phyloP scores from a whole-genome alignment of 2,797 vertebrate genomes.

The Taenioides sp. region DNA sequence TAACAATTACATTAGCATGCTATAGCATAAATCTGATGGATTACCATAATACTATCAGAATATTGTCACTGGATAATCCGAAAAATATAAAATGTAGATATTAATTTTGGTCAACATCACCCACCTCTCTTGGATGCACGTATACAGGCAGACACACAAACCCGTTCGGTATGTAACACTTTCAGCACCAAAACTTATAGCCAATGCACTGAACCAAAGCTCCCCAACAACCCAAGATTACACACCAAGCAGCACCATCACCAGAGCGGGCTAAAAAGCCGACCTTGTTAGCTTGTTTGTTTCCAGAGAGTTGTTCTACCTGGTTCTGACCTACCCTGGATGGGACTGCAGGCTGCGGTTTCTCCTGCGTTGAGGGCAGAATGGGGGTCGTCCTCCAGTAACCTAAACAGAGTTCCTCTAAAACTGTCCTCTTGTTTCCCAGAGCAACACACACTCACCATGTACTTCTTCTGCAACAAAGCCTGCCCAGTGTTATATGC shows the following conservation, averaged over 20 bases:
- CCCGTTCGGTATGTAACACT: conserved; percentile 10
- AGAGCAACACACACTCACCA: conserved; percentile 57
- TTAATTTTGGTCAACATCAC: no score
- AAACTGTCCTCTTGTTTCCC: conserved; percentile 58
- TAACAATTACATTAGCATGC: no score
- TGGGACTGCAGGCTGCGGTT: conserved; percentile 63
- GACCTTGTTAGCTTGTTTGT: conserved; percentile 13
- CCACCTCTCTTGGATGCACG: neutral
- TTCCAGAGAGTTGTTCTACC: neutral
- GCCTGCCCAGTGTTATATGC: conserved; percentile 55
- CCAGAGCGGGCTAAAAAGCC: conserved; percentile 28
- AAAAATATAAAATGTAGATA: no score
- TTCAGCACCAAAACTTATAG: conserved; percentile 10
- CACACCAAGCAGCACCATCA: conserved; percentile 27
- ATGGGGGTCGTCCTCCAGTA: conserved; percentile 71
- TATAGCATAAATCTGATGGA: no score
- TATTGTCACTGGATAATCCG: no score
- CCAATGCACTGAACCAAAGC: conserved; percentile 2
- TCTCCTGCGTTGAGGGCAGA: conserved; percentile 70
- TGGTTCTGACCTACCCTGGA: conserved; percentile 64
- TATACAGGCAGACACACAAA: neutral
- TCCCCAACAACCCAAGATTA: conserved; percentile 15
- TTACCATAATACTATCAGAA: no score
- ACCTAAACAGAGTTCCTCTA: conserved; percentile 68
- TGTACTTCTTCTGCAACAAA: conserved; percentile 73